Evolutionary conservation across 2,888 invertebrate species (phyloP).

Genomic region (Cremastobaeus sp.): DNA sequence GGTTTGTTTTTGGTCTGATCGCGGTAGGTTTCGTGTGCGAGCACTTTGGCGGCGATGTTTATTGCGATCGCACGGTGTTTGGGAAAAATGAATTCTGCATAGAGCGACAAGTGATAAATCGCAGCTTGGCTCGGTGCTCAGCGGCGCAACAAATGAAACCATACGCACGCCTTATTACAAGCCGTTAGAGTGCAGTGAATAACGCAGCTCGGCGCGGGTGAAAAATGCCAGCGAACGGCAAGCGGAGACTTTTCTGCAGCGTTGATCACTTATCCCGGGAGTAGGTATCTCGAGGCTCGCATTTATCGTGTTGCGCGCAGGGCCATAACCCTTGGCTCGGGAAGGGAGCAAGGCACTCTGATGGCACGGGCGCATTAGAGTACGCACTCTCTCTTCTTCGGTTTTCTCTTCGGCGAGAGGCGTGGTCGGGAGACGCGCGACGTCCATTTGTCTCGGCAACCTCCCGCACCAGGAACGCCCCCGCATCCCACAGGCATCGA

Average conservation of each 20-base stretch:
- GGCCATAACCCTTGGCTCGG: conserved; percentile 47
- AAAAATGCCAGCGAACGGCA: background rate
- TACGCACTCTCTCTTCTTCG: conserved; percentile 60
- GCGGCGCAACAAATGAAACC: background rate
- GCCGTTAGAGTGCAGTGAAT: background rate
- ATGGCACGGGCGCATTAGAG: conserved; percentile 60
- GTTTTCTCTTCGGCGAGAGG: conserved; percentile 69
- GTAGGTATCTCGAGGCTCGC: background rate
- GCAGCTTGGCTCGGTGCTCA: no score
- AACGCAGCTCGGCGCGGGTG: background rate
- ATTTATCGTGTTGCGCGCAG: conserved; percentile 24
- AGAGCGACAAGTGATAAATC: no score
- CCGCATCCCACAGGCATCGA: conserved; percentile 78
- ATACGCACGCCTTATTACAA: background rate
- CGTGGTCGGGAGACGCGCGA: conserved; percentile 79
- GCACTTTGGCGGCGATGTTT: no score
- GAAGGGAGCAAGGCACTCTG: conserved; percentile 42
- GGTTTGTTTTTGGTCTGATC: no score
- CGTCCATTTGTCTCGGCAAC: conserved; percentile 79
- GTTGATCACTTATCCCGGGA: background rate
- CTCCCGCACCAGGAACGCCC: conserved; percentile 79
- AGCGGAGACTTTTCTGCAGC: background rate
- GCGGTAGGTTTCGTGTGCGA: no score
- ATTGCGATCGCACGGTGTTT: no score
- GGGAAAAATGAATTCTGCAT: no score